phyloP scores from a whole-genome alignment of 1,140 invertebrate genomes.

The Drosophila virilis region DNA sequence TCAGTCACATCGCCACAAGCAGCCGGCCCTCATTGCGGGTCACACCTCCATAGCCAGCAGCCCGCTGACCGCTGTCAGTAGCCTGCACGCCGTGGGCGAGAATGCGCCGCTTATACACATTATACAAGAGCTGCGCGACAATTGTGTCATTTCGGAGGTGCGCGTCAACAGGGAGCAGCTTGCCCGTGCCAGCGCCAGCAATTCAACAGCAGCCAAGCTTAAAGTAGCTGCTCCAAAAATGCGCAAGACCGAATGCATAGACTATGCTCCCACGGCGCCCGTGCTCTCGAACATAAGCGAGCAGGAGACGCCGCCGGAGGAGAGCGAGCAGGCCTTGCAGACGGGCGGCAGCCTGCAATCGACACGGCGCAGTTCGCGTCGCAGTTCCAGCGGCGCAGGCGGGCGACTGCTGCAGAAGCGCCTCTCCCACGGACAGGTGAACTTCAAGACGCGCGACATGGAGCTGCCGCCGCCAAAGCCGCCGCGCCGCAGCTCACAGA shows the following conservation, averaged over 20 bases:
- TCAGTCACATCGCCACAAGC: constrained; percentile 13
- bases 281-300: constrained; percentile 69
- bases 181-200: neutral
- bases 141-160: constrained; percentile 80
- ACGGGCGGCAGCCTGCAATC: constrained; percentile 20
- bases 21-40: constrained; percentile 3
- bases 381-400: constrained; percentile 48
- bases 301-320: constrained; percentile 54
- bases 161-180: constrained; percentile 69
- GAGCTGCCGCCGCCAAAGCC: constrained; percentile 72
- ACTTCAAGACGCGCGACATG: constrained; percentile 53
- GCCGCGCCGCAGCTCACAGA: constrained; percentile 60
- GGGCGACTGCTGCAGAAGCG: constrained; percentile 73
- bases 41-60: constrained; percentile 1
- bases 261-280: constrained; percentile 55
- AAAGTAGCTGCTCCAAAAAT: constrained; percentile 8
- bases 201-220: neutral
- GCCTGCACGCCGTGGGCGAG: constrained; percentile 50
- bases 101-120: constrained; percentile 80
- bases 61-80: constrained; percentile 66
- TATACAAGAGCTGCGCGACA: constrained; percentile 77
- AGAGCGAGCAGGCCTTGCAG: constrained; percentile 26
- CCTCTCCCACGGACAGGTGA: constrained; percentile 51
- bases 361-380: constrained; percentile 49
- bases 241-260: constrained; percentile 28